A percentile compares a stretch with the other conserved stretches of the same genome.
Conservation (phyloP, 1,140 invertebrate genomes). For the Catajapyx aquilonaris region DNA sequence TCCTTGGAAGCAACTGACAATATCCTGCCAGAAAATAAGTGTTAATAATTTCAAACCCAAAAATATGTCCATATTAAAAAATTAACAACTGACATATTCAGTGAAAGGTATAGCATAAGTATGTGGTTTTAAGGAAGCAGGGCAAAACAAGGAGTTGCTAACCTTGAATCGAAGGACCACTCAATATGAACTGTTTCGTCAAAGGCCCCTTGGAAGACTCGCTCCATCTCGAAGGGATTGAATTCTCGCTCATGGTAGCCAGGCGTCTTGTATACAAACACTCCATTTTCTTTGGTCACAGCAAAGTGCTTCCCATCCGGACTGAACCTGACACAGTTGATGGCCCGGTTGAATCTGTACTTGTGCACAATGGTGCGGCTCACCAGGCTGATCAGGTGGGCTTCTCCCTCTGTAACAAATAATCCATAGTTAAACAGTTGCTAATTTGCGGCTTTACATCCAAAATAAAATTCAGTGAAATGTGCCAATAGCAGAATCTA, state of each 20-base stretch:
- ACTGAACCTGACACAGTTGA: slow-evolving; percentile 68
- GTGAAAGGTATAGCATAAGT: background rate
- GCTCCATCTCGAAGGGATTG: slow-evolving; percentile 70
- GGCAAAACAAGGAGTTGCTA: too few relatives aligned
- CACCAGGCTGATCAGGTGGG: slow-evolving; percentile 66
- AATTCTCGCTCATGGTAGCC: slow-evolving; percentile 54
- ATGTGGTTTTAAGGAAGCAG: background rate
- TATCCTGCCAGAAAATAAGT: slow-evolving; percentile 25
- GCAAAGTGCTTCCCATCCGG: slow-evolving; percentile 86
- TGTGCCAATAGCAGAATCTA: slow-evolving; percentile 5
- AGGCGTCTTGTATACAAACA: slow-evolving; percentile 72
- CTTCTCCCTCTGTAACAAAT: slow-evolving; percentile 47
- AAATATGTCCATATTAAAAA: slow-evolving; percentile 3
- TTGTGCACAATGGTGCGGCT: slow-evolving; percentile 63
- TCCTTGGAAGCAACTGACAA: slow-evolving; percentile 72
- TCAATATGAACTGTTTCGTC: slow-evolving; percentile 67
- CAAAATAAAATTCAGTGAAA: slow-evolving; percentile 6
- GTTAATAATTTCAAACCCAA: too few relatives aligned
- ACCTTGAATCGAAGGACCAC: slow-evolving; percentile 79
- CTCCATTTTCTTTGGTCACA: slow-evolving; percentile 61
- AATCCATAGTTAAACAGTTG: slow-evolving; percentile 9
- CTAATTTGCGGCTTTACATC: too few relatives aligned
- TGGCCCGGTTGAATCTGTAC: slow-evolving; percentile 56
- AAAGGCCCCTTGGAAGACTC: slow-evolving; percentile 52
- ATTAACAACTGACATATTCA: slow-evolving; percentile 1